Evolutionary conservation across 2,797 vertebrate genomes (phyloP), one percentile per base, ranked within the genome.

Genomic region (Syngnathus rostellatus): DNA sequence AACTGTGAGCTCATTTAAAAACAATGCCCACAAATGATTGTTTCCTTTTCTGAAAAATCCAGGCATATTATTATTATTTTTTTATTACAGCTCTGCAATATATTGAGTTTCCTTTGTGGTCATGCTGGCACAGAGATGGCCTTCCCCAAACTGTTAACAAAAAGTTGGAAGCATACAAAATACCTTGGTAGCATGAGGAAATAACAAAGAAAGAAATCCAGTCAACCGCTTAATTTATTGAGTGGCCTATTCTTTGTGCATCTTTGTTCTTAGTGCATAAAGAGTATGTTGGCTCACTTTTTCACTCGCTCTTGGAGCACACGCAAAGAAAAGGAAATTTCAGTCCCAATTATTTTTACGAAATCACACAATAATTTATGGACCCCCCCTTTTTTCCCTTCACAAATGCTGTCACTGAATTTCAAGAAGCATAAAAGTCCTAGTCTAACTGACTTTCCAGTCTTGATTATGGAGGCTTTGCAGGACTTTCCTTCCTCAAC

Each of bases 381-480:
- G 21, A 31, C 21, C 1, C 10, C 60, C 25, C 40, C 12, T 11
- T 12, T 59, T 62, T 43, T 45, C 25, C 40, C n/a, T 25, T 40
- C 40, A 45, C 40, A 25, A 57, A 23, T 16, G 60, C 60, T 62
- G 41, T 62, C 41, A 25, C 60, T 62, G 40, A 62, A 31, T 62
- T 25, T 45, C 12, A 62, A 62, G 41, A 40, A 45, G 41, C 60
- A 23, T 23, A 21, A 10, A 23, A n/a, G 37, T 59, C 19, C n/a
- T 23, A 41, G 19, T 61, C 5, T 6, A 43, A 45, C 40, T 45
- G 21, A 45, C 21, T 23, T 62, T 45, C 12, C 21, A 16, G 21
- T 45, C 41, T 45, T 62, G 60, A 62, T 62, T 62, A 21, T 45
- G 60, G 39, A 61, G 41, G 19, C 19, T 41, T 43, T 6, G 37